phyloP scores from a whole-genome alignment of 2,888 invertebrate species.

The Monopis laevigella region DNA sequence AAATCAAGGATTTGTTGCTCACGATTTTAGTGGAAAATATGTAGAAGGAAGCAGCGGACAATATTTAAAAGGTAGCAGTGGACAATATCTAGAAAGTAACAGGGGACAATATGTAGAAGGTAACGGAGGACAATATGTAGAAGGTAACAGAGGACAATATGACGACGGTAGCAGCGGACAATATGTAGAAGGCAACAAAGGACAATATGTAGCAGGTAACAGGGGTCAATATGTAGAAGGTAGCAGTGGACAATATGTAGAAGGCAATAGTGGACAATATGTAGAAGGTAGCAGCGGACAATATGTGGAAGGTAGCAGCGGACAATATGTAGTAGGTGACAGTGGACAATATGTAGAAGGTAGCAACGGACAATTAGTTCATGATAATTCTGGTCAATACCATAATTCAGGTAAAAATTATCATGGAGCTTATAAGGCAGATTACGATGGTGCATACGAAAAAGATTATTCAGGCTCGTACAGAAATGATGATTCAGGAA shows the following conservation, averaged over 20 bases:
- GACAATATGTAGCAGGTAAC: constrained; percentile 37
- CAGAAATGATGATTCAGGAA: constrained; percentile 20
- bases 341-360: constrained; percentile 22
- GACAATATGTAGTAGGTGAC: constrained; percentile 22
- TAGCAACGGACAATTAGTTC: constrained; percentile 15
- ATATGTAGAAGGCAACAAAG: constrained; percentile 23
- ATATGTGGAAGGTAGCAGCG: constrained; percentile 28
- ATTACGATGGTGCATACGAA: constrained; percentile 24
- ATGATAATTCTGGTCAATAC: constrained; percentile 21
- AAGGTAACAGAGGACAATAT: constrained; percentile 7
- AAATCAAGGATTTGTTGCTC: constrained; percentile 27
- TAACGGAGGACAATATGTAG: constrained; percentile 27
- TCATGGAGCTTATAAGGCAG: constrained; percentile 27
- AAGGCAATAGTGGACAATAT: constrained; percentile 30
- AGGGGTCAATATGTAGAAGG: constrained; percentile 24
- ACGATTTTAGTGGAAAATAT: constrained; percentile 21
- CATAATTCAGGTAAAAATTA: constrained; percentile 23
- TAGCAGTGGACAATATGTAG: constrained; percentile 12
- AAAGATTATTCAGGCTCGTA: constrained; percentile 19
- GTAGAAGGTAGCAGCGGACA: constrained; percentile 28
- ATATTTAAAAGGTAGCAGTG: constrained; percentile 3
- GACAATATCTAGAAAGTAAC: not conserved
- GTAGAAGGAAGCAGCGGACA: constrained; percentile 28
- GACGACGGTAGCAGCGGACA: constrained; percentile 6
- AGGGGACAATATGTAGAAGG: constrained; percentile 17